Evolutionary conservation across 2,797 vertebrate species (phyloP).

Genomic region (Artibeus lituratus): DNA sequence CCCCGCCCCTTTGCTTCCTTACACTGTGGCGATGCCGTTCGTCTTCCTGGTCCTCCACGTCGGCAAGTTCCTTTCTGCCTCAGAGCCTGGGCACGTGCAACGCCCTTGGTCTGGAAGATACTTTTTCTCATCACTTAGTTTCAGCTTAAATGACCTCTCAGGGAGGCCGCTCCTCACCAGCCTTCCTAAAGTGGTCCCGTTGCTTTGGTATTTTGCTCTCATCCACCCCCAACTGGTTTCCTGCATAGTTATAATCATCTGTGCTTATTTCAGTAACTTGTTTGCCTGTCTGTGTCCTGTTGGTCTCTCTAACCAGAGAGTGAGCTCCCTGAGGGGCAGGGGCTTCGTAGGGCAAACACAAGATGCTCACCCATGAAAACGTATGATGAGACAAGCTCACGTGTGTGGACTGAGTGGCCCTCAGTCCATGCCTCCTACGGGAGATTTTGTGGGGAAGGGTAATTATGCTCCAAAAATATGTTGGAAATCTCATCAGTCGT

Average conservation of each 20-base stretch:
- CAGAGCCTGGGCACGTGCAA: background rate
- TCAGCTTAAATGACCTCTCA: background rate
- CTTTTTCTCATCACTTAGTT: background rate
- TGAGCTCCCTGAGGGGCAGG: background rate
- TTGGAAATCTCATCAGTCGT: background rate
- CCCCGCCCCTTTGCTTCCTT: background rate
- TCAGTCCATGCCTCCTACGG: background rate
- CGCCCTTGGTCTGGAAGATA: background rate
- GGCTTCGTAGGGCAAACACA: background rate
- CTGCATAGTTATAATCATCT: background rate
- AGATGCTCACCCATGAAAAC: background rate
- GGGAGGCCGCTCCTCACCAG: background rate
- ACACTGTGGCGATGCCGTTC: background rate
- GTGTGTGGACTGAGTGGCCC: accelerated
- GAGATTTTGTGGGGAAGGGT: background rate
- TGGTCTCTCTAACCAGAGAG: background rate
- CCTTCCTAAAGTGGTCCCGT: background rate
- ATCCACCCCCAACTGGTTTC: background rate
- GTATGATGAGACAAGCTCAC: accelerated
- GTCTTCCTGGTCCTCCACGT: background rate
- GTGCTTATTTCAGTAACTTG: background rate
- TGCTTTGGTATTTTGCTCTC: background rate
- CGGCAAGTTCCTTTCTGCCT: background rate
- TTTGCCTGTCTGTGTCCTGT: background rate
- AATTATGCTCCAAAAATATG: background rate